Base-by-base conservation (phyloP, 2,113 vertebrate species). In the Lynx canadensis region DNA sequence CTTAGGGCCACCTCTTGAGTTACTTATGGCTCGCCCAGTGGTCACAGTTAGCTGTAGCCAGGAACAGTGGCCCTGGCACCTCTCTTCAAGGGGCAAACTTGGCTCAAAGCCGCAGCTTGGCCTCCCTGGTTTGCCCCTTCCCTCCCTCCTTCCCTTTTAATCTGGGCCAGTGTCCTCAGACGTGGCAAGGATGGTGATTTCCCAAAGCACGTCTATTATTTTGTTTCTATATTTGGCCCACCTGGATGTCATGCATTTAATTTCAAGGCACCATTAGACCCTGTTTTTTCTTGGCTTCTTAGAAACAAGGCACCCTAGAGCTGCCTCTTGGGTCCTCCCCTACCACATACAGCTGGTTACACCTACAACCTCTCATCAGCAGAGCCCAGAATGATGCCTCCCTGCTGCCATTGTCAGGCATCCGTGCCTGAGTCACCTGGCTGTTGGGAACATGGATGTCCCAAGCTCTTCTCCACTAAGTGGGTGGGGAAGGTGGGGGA, bases 161-260 rank as follows among this genome's bases (percentile, higher is more conserved):
- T 88, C 80, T 18, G 33, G 45, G 29, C 95, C 82, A 96, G 14
- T 41, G 90, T 93, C 83, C 79, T 66, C 76, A 98, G 97, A 98
- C 92, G 68, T 90, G 91, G 98, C 23, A 80, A 98, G 97, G 97
- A 98, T 73, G 97, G 95, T 88, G 86, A 97, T 97, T 97, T 84
- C 79, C 83, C 92, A 96, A 66, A 27, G 38, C 89, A 97, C 4
- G 79, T 97, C 98, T 98, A 96, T 97, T 97, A 98, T 98, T 99
- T 98, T 97, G 97, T 94, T 98, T 98, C 97, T 97, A 97, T 97
- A 98, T 98, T 98, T 97, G 92, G 97, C 23, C 92, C 86, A 95
- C 94, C 97, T 98, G 91, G 96, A 86, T 78, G 91, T 27, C 80
- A 91, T 93, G 55, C 80, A 71, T 98, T 97, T 96, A 98, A 74